These are phyloP conservation scores for Grammomys dolichurus DNA, from an alignment of 2,113 vertebrate species.

Conservation along the genomic window DNA sequence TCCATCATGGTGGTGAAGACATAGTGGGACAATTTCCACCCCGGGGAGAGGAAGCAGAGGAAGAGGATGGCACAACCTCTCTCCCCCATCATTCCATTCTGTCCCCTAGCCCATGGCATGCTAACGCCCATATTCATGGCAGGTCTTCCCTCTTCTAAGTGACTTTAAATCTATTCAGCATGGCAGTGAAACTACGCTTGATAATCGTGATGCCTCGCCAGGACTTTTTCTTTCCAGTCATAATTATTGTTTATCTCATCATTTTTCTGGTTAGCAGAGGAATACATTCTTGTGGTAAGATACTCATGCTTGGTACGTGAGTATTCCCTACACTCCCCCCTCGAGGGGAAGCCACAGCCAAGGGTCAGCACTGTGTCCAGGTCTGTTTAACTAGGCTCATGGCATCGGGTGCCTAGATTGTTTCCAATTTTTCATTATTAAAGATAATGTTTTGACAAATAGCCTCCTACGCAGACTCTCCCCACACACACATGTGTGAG, in stretches of 20 bases:
- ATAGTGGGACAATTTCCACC: background rate
- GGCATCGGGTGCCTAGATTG: background rate
- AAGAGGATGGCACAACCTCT: no score
- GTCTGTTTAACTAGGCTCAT: background rate
- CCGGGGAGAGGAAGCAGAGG: no score
- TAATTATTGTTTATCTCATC: conserved; percentile 31
- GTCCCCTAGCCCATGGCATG: background rate
- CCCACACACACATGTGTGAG: background rate
- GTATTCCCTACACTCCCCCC: background rate
- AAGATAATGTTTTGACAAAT: conserved; percentile 46
- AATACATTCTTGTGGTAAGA: background rate
- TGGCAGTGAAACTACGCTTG: background rate
- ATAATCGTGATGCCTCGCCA: background rate
- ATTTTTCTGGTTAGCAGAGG: conserved; percentile 24
- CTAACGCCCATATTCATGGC: background rate
- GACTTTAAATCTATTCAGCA: background rate
- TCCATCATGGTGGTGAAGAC: background rate
- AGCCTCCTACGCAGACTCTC: background rate
- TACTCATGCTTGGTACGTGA: background rate
- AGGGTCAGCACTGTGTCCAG: background rate
- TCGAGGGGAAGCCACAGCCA: background rate
- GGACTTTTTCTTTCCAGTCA: background rate
- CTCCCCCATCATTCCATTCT: background rate
- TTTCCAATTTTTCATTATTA: conserved; percentile 52
- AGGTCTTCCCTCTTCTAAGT: background rate